Evolutionary conservation across 2,888 invertebrate genomes (phyloP), one percentile per base, ranked within the genome.

Genomic region (Luperina testacea): DNA sequence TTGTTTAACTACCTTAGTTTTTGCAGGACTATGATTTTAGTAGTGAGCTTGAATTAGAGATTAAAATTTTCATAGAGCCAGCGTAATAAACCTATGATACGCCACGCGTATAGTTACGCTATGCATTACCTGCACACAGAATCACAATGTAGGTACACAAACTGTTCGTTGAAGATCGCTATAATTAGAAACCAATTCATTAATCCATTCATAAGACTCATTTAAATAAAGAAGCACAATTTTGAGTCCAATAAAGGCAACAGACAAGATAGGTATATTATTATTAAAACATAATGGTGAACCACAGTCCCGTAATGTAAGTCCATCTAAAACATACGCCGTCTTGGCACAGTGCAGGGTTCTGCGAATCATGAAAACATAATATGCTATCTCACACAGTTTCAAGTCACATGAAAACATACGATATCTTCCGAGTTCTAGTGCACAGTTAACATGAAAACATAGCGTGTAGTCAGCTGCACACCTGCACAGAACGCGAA

Each of bases 401-500:
- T 15, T 9, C 24, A 15, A 20, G n/a, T 27, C 13, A 38, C 32
- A 27, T 24, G 45, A 74, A 9, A 81, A 72, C 80, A 71, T 20
- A 20, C 15, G 6, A 3, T 17, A 17, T 17, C 38, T 73, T 61
- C 38, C 15, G 71, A 69, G 78, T 27, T 15, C 17, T 51, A 48
- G 69, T 63, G 57, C 48, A 64, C 59, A 63, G 77, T 57, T 27
- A 59, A 15, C 61, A 24, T 63, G 82, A 48, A 72, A 61, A 75
- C 69, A 61, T 57, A 80, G 81, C 75, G 42, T 72, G 72, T 72
- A 72, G 64, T 24, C 73, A 74, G 65, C 51, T 42, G 84, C 68
- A 68, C 87, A 88, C 82, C 82, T 87, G 87, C 72, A 89, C 78
- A 75, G 70, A 82, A 79, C 89, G 82, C 77, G 78, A 76, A 80